These are phyloP conservation scores for Ophiothrix spiculata DNA, from an alignment of 35 echinoderm and acorn worm genomes.

Conservation along the genomic window DNA sequence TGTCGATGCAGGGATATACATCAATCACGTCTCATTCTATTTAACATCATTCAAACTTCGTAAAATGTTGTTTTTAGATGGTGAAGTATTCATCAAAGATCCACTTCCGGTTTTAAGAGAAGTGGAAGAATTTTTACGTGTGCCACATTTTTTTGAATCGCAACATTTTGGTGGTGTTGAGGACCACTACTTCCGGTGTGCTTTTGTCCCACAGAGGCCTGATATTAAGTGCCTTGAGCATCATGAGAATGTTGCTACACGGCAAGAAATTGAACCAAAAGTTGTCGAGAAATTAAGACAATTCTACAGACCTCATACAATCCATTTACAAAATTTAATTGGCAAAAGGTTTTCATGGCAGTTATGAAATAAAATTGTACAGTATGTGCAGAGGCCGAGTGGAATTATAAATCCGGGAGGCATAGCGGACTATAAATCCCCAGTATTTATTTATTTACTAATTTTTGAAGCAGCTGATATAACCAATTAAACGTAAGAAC, in stretches of 20 bases:
- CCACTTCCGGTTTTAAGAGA: neutral
- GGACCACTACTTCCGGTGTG: neutral
- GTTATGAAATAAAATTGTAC: too few relatives aligned
- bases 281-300: neutral
- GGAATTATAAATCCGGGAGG: too few relatives aligned
- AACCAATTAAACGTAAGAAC: too few relatives aligned
- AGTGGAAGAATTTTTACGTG: neutral
- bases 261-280: neutral
- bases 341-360: neutral
- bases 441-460: too few relatives aligned
- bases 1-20: neutral
- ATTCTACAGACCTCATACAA: neutral
- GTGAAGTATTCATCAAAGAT: neutral
- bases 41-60: neutral
- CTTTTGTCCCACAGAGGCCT: neutral
- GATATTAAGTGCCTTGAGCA: neutral
- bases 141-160: neutral
- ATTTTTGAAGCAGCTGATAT: too few relatives aligned
- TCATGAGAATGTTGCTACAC: neutral
- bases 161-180: neutral
- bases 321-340: neutral
- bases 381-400: too few relatives aligned
- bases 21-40: neutral
- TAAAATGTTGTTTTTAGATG: neutral
- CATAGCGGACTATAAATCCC: too few relatives aligned